Conservation (phyloP, 2,888 invertebrate genomes). For the Leucania comma region DNA sequence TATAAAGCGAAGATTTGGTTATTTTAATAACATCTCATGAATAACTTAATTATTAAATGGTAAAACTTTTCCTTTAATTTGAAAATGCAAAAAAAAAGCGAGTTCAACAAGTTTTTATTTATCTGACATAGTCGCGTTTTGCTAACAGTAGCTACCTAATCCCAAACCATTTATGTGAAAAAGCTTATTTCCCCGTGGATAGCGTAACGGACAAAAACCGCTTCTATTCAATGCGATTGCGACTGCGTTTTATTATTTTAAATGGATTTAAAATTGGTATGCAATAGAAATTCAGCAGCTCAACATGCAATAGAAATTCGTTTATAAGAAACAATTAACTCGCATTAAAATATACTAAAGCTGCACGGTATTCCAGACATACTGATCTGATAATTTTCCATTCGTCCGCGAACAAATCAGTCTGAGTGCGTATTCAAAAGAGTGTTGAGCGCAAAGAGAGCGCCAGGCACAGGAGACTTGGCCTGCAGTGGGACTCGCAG, state of each 20-base stretch:
- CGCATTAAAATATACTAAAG: too few species aligned
- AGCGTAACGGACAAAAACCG: conserved; percentile 6
- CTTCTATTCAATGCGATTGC: conserved; percentile 6
- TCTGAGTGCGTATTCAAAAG: too few species aligned
- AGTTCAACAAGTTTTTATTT: not conserved
- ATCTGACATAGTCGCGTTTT: not conserved
- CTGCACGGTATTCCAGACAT: too few species aligned
- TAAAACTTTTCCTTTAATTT: not conserved
- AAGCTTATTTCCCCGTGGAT: conserved; percentile 21
- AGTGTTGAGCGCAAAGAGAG: too few species aligned
- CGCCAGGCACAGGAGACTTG: too few species aligned
- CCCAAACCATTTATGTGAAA: conserved; percentile 19
- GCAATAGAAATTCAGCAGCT: too few species aligned
- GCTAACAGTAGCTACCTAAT: conserved; percentile 19
- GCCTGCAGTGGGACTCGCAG: too few species aligned
- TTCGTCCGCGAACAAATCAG: too few species aligned
- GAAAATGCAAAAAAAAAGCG: not conserved
- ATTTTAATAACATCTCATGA: conserved; percentile 18
- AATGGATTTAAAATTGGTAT: conserved; percentile 8
- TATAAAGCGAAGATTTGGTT: conserved; percentile 22
- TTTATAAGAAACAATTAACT: not conserved
- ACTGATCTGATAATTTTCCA: too few species aligned
- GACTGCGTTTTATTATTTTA: conserved; percentile 19
- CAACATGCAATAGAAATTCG: not conserved
- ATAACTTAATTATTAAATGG: conserved; percentile 13